Evolutionary conservation across 2,888 invertebrate genomes (phyloP), one percentile per base, ranked within the genome.

Genomic region (Apoda limacodes): DNA sequence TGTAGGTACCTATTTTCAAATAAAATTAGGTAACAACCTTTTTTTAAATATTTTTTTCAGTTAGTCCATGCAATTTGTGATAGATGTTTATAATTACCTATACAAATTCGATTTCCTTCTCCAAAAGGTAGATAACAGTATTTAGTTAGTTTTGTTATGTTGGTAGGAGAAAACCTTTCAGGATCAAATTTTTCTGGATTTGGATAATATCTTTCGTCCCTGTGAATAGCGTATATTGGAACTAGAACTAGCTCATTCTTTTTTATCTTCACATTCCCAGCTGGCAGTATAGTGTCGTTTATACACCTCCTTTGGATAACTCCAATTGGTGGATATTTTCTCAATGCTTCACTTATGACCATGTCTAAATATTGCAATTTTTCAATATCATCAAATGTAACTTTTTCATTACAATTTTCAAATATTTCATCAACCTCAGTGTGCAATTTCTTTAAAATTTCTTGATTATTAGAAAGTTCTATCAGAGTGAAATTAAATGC

Each of bases 91-190:
- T n/a, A n/a, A n/a, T 63, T 48, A 81, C 82, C 82, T 20, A 82
- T 56, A 42, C 82, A 82, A 40, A 66, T 61, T 14, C 82, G 59
- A 20, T 75, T 72, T 19, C 82, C 81, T 42, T 68, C 75, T 9
- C 80, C 80, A 51, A 82, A 82, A 4, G 78, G 71, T 35, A 81
- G 42, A 47, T 60, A 76, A 9, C 60, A 57, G 43, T 50, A 72
- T 13, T 64, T 67, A 3, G 52, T 42, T 13, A 52, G 37, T 9
- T 51, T 48, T 2, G 37, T 28, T 17, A 35, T 19, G 29, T 60
- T 60, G 25, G 56, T 45, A 10, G 53, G 31, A 17, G 55, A 46
- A 55, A 83, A 83, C 39, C 83, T 59, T 20, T 80, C 74, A 2
- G 82, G 82, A 40, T 81, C 66, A 45, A 75, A 82, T 22, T 43